Evolutionary conservation across 2,888 invertebrate species (phyloP).

Genomic region (Temnothorax rugatulus): DNA sequence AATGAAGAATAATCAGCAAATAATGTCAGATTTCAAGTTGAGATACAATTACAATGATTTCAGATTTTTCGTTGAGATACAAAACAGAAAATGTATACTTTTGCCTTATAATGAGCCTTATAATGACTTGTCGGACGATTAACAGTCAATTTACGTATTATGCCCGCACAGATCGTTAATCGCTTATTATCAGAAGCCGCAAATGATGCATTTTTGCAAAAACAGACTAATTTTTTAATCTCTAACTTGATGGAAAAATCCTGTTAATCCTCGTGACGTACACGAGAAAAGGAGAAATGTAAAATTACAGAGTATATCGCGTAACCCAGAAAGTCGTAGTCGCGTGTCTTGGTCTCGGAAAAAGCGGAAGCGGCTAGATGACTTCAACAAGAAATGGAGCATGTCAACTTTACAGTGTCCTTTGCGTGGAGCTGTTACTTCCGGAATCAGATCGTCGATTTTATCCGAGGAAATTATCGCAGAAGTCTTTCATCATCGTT

Average conservation of each 20-base stretch:
- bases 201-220: neutral
- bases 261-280: neutral
- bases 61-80: neutral
- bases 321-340: constrained; percentile 60
- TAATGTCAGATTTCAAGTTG: neutral
- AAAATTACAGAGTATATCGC: constrained; percentile 23
- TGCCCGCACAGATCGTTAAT: neutral
- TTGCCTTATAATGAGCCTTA: neutral
- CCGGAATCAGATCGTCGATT: neutral
- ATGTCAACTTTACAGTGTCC: neutral
- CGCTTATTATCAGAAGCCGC: neutral
- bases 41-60: neutral
- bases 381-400: constrained; percentile 54
- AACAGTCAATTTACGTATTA: neutral
- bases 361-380: constrained; percentile 26
- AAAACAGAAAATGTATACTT: neutral
- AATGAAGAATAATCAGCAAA: constrained; percentile 1
- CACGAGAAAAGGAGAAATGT: constrained; percentile 2
- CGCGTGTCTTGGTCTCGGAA: constrained; percentile 28
- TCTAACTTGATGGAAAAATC: neutral
- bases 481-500: neutral
- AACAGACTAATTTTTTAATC: neutral
- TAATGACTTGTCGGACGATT: neutral
- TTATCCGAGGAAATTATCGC: neutral
- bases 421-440: neutral